Conservation (phyloP, 2,797 vertebrate genomes). For the Pangasius djambal region DNA sequence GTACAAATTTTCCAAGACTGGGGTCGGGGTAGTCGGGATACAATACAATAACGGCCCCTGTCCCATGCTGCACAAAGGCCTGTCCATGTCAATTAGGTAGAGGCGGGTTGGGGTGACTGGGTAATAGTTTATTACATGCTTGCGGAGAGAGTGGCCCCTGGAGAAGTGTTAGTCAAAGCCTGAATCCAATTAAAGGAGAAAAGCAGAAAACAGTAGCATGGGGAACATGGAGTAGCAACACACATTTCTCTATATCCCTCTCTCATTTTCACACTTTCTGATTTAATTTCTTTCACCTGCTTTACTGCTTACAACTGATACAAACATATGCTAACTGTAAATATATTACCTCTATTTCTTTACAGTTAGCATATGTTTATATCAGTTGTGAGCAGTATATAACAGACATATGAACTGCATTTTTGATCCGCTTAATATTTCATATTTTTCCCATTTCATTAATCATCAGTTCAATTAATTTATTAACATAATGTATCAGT, state of each 20-base stretch:
- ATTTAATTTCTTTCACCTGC: not conserved
- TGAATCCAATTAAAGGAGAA: slow-evolving; percentile 88
- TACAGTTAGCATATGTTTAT: not conserved
- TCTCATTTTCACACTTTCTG: not conserved
- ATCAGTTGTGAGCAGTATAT: not conserved
- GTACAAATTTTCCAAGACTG: slow-evolving; percentile 44
- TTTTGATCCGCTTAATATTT: not conserved
- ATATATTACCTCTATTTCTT: not conserved
- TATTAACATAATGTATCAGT: not conserved
- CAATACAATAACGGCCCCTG: slow-evolving; percentile 79
- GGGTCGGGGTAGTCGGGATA: slow-evolving; percentile 60
- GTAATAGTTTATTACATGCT: slow-evolving; percentile 93
- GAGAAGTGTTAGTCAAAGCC: slow-evolving; percentile 75
- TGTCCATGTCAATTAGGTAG: slow-evolving; percentile 89
- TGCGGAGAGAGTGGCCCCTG: slow-evolving; percentile 83
- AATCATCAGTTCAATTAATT: not conserved
- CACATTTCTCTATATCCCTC: not conserved
- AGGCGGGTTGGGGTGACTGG: slow-evolving; percentile 75
- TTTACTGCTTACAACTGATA: no score
- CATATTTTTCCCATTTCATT: not conserved
- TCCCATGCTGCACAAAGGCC: slow-evolving; percentile 82
- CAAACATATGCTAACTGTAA: no score
- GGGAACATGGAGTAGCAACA: not conserved
- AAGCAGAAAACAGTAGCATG: slow-evolving; percentile 52
- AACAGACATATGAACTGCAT: not conserved